Percentiles rank a stretch among this genome's conserved stretches.
phyloP scores from a whole-genome alignment of 2,113 vertebrate genomes.

The human region DNA sequence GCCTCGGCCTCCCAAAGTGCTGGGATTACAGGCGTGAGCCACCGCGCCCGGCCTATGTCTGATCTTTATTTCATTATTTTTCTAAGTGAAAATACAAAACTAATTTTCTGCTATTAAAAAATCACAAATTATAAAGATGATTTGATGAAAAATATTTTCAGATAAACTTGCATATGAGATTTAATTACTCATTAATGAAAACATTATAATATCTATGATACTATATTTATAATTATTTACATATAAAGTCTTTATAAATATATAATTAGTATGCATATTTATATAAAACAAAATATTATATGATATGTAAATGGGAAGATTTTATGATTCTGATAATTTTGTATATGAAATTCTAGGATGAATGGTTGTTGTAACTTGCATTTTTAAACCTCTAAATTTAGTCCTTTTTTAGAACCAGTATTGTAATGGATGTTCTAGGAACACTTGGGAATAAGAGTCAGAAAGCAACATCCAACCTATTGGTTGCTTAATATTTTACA shows the following conservation, averaged over 20 bases:
- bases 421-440: background rate
- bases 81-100: background rate
- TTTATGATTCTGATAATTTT: background rate
- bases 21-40: too few relatives aligned
- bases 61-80: constrained; percentile 1
- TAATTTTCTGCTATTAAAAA: background rate
- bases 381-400: background rate
- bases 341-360: background rate
- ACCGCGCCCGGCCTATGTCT: too few relatives aligned
- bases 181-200: background rate
- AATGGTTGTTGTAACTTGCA: background rate
- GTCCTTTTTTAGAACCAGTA: background rate
- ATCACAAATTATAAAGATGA: background rate
- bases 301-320: background rate
- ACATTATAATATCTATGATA: background rate
- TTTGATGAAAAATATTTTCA: background rate
- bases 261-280: background rate
- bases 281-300: background rate
- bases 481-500: background rate
- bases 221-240: background rate
- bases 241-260: background rate
- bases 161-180: background rate
- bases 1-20: too few relatives aligned
- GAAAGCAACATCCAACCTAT: background rate
- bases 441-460: background rate